These are phyloP conservation scores for Esox niger DNA, from an alignment of 2,113 vertebrate genomes.

Conservation along the genomic window DNA sequence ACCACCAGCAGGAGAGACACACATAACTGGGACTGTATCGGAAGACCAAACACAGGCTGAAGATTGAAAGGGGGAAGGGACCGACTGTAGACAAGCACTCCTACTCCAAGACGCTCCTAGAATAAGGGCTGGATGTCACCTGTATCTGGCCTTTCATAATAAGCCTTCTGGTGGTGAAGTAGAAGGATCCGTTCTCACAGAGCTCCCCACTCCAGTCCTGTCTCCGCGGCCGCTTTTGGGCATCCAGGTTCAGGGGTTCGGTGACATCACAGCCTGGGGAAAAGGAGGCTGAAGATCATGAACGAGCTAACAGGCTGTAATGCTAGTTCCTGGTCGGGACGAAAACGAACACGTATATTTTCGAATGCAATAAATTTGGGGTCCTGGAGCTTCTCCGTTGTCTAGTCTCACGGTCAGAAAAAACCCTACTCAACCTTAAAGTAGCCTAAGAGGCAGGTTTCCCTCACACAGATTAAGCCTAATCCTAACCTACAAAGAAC, in stretches of 20 bases:
- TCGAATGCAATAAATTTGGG: no score
- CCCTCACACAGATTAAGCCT: no score
- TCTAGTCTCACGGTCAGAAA: no score
- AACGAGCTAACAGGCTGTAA: background rate
- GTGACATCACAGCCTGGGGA: constrained; percentile 60
- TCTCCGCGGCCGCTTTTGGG: constrained; percentile 77
- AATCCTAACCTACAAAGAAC: no score
- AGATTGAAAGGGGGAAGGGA: no score
- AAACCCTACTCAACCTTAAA: no score
- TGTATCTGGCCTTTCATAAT: constrained; percentile 75
- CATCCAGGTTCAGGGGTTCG: constrained; percentile 79
- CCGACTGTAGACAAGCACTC: no score
- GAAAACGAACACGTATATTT: background rate
- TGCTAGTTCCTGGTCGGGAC: background rate
- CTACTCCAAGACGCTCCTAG: background rate
- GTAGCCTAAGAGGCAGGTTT: background rate
- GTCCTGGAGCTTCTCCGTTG: no score
- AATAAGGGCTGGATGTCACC: constrained; percentile 60
- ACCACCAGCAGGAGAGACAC: no score
- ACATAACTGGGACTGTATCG: no score
- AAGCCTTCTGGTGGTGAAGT: constrained; percentile 81
- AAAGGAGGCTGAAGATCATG: background rate
- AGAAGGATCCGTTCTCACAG: constrained; percentile 94
- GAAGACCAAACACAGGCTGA: no score
- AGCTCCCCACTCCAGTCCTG: constrained; percentile 96